Base-by-base conservation (phyloP, 2,888 invertebrate species). In the Cistogaster globosa region DNA sequence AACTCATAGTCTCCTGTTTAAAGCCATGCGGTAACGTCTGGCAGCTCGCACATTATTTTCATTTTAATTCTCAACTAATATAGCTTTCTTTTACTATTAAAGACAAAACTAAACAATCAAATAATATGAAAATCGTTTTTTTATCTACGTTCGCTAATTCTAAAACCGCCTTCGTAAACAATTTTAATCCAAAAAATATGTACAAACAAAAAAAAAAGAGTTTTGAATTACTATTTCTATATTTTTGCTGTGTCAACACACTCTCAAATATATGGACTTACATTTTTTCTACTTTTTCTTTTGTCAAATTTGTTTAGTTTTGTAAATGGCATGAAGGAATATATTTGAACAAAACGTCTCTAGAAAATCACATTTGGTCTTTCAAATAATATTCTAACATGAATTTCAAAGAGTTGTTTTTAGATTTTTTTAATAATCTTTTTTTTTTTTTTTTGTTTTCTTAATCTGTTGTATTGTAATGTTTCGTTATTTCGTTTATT, bases 241-340 rank as follows among this genome's bases (percentile, higher is more conserved):
- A 72, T 63, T 79, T 68, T 71, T 71, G 69, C 63, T 65, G 22
- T 78, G 78, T 78, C 78, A 78, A 78, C 79, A 79, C 58, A 58
- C 51, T 57, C 55, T 55, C 3, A 6, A 26, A 51, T 67, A 68
- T 74, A 67, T 60, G 62, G 32, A 32, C 26, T 26, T 26, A 4
- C 32, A 6, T 65, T 63, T 57, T 51, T 60, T 67, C 12, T 53
- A 45, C n/a, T n/a, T 42, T 45, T 74, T 32, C 26, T 58, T 80
- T 80, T 80, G 74, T 80, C 80, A 80, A 80, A 80, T 80, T 80
- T 80, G 80, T 80, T 79, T 74, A 74, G 72, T 63, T 69, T 69
- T 42, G 16, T 53, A 67, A 80, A 68, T 60, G 65, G 20, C 36
- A 57, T 51, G 8, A 45, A 60, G 51, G 38, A 22, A 63, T 26